phyloP scores from a whole-genome alignment of 1,140 invertebrate species.

The Leptinotarsa texana region DNA sequence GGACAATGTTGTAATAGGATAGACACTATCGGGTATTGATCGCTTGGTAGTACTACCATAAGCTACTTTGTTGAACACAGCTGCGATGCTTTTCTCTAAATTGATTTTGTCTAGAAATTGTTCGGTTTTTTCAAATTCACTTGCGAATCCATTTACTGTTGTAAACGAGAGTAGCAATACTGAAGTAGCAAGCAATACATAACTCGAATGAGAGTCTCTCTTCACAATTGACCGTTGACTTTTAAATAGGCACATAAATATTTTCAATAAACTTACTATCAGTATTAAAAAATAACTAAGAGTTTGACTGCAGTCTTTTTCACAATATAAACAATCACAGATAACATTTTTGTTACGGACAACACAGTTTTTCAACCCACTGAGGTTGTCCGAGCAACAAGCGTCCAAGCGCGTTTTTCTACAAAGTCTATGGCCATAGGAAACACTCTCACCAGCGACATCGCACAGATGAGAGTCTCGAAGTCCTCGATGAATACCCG shows the following conservation, averaged over 20 bases:
- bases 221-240: conserved; percentile 29
- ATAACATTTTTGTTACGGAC: conserved; percentile 21
- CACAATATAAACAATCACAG: conserved; percentile 31
- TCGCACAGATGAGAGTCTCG: conserved; percentile 8
- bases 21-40: conserved; percentile 67
- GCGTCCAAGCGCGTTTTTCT: neutral
- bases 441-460: neutral
- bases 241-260: conserved; percentile 30
- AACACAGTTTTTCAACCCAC: conserved; percentile 16
- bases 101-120: conserved; percentile 54
- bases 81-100: conserved; percentile 66
- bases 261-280: conserved; percentile 23
- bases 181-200: neutral
- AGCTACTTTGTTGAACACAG: conserved; percentile 70
- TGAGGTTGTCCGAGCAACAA: conserved; percentile 9
- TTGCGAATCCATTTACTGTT: conserved; percentile 39
- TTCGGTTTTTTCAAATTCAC: conserved; percentile 51
- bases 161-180: conserved; percentile 15
- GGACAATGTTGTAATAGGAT: conserved; percentile 65
- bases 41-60: conserved; percentile 69
- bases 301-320: conserved; percentile 24
- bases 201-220: conserved; percentile 14
- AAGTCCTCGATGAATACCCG: conserved; percentile 9
- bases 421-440: conserved; percentile 12
- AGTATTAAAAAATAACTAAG: conserved; percentile 26